Conservation (phyloP, 2,888 invertebrate genomes). For the Rhogogaster chlorosoma region DNA sequence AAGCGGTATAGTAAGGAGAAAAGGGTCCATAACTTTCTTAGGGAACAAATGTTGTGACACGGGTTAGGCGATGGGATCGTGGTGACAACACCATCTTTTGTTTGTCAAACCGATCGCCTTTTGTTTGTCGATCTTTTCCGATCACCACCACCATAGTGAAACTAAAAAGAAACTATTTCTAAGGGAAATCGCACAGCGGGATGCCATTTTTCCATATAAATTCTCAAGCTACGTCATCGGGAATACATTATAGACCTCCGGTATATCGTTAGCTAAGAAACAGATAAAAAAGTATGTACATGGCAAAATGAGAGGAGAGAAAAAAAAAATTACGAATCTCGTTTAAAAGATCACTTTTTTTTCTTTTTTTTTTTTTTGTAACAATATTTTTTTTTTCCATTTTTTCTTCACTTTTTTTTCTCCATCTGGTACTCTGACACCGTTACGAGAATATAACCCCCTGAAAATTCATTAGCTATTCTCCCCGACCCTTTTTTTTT, state of each 20-base stretch:
- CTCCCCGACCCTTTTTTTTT: slow-evolving; percentile 52
- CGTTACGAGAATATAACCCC: slow-evolving; percentile 36
- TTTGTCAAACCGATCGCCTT: slow-evolving; percentile 44
- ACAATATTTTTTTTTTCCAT: background rate
- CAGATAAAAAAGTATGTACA: background rate
- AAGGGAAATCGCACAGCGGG: slow-evolving; percentile 31
- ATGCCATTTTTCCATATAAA: background rate
- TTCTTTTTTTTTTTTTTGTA: background rate
- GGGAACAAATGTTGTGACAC: slow-evolving; percentile 77
- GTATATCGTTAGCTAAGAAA: background rate
- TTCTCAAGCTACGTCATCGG: slow-evolving; percentile 43
- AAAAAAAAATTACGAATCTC: slow-evolving; percentile 23
- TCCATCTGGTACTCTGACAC: background rate
- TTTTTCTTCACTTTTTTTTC: no score
- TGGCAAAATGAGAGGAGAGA: background rate
- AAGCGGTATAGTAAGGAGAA: slow-evolving; percentile 50
- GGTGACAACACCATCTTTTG: slow-evolving; percentile 49
- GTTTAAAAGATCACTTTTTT: slow-evolving; percentile 40
- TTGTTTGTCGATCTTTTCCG: slow-evolving; percentile 47
- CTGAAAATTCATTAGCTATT: slow-evolving; percentile 67
- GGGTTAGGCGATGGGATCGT: slow-evolving; percentile 50
- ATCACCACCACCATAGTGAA: slow-evolving; percentile 22
- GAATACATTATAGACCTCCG: slow-evolving; percentile 14
- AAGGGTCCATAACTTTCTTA: slow-evolving; percentile 69
- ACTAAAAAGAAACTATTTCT: background rate